Evolutionary conservation across 92 coral and sea anemone genomes (phyloP), one percentile per base, ranked within the genome.

Genomic region (Umimayanthus kanabou): DNA sequence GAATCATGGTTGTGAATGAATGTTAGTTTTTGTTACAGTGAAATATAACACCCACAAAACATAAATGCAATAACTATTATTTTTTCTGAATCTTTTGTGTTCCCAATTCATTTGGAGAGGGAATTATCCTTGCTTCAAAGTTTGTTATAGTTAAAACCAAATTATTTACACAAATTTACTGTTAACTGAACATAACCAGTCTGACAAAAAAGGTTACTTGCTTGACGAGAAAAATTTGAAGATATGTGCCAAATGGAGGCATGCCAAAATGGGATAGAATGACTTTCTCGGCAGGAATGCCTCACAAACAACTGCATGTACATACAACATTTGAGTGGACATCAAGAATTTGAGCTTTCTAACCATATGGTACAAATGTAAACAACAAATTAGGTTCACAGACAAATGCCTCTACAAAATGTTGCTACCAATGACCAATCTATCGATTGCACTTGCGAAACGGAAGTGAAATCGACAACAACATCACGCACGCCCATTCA

Each of bases 381-480:
- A 61, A 61, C 69, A 61, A 22, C 7, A 57, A 57, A 22, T 20
- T 18, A 14, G 20, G 69, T 61, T 61, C 25, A 15, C 26, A 20
- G n/a, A 61, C 58, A 53, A 53, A 53, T 53, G 16, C 58, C 20
- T 53, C 58, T 3, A 9, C n/a, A 22, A 61, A 20, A 22, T 1
- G 69, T 61, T 61, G 69, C 69, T 16, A 9, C 69, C 69, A 18
- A 61, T 61, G 29, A 39, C 50, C 11, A 47, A 47, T 0, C 2
- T 33, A 33, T 33, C 37, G 37, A 40, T 73, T 73, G 42, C 45
- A 73, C 45, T 22, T 75, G 45, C 30, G 13, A 70, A 70, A 83
- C 87, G 85, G 85, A 81, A 81, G 85, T 81, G 76, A 81, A 66
- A 26, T 66, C 45, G 69, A 83, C 78, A 83, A 80, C 47, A 80